These are phyloP conservation scores for Euspilapteryx auroguttella DNA, from an alignment of 2,888 invertebrate species.

Conservation along the genomic window DNA sequence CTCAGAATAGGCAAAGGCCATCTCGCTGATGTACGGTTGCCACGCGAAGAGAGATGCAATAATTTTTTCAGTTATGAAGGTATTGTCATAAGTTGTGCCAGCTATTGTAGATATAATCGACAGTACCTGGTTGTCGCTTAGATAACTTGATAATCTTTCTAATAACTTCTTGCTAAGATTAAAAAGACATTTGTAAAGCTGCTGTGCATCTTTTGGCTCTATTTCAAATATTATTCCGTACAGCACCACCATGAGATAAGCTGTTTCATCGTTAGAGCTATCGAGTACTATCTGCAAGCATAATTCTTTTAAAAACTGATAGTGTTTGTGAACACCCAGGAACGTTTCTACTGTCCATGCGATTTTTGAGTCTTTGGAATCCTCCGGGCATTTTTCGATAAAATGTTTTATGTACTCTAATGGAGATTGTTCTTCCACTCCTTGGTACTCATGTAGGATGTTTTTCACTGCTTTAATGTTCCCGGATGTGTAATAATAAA, in stretches of 20 bases:
- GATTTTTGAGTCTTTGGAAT: constrained; percentile 27
- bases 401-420: constrained; percentile 39
- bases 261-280: constrained; percentile 26
- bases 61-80: constrained; percentile 49
- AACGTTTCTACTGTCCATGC: constrained; percentile 41
- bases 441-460: constrained; percentile 26
- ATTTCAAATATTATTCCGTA: constrained; percentile 32
- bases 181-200: constrained; percentile 39
- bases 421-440: constrained; percentile 22
- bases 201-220: constrained; percentile 21
- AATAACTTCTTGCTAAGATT: constrained; percentile 38
- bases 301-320: constrained; percentile 23
- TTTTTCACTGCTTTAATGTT: constrained; percentile 37
- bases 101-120: constrained; percentile 42
- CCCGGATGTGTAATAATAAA: constrained; percentile 38
- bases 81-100: constrained; percentile 45
- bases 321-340: constrained; percentile 32
- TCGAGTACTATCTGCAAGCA: constrained; percentile 22
- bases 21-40: constrained; percentile 45
- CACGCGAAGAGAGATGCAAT: constrained; percentile 44
- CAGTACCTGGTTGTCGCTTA: constrained; percentile 43
- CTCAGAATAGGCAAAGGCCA: constrained; percentile 31
- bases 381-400: constrained; percentile 34
- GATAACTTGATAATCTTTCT: constrained; percentile 30
- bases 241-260: constrained; percentile 32